Percentiles rank a stretch among this genome's conserved stretches.
These are phyloP conservation scores for Kuschelorhynchus macadamiae DNA, from an alignment of 2,888 invertebrate genomes.

Conservation along the genomic window DNA sequence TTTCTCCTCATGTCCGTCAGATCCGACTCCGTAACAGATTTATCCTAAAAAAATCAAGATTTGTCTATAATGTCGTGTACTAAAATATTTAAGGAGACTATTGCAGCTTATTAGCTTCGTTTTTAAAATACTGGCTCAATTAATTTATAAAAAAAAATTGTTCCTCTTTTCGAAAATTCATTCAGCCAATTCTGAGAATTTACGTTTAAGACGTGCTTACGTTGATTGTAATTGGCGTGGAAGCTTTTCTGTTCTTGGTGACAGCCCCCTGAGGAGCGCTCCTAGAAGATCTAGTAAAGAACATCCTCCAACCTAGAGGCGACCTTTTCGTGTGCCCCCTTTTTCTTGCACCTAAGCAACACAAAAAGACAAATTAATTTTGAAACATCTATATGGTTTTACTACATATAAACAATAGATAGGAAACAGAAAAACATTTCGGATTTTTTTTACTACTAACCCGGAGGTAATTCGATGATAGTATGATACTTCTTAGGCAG, in stretches of 20 bases:
- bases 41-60: constrained; percentile 60
- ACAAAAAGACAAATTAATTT: constrained; percentile 6
- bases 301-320: constrained; percentile 83
- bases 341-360: constrained; percentile 72
- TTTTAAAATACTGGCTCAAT: too few species aligned
- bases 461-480: constrained; percentile 85
- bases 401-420: too few species aligned
- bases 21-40: constrained; percentile 66
- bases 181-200: too few species aligned
- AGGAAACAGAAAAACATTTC: too few species aligned
- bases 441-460: too few species aligned
- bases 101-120: too few species aligned
- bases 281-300: constrained; percentile 75
- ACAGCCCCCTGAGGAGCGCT: constrained; percentile 64
- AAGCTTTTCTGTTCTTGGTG: constrained; percentile 69
- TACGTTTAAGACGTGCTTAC: constrained; percentile 52
- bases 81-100: neutral
- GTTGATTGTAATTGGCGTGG: constrained; percentile 68
- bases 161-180: too few species aligned
- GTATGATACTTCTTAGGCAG: constrained; percentile 90
- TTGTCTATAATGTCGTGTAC: neutral
- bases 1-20: constrained; percentile 68
- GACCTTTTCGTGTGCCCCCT: constrained; percentile 78
- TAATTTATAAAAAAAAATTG: too few species aligned
- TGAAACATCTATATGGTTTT: too few species aligned